Conservation (phyloP, 2,797 vertebrate genomes). For the Acanthornis magna region DNA sequence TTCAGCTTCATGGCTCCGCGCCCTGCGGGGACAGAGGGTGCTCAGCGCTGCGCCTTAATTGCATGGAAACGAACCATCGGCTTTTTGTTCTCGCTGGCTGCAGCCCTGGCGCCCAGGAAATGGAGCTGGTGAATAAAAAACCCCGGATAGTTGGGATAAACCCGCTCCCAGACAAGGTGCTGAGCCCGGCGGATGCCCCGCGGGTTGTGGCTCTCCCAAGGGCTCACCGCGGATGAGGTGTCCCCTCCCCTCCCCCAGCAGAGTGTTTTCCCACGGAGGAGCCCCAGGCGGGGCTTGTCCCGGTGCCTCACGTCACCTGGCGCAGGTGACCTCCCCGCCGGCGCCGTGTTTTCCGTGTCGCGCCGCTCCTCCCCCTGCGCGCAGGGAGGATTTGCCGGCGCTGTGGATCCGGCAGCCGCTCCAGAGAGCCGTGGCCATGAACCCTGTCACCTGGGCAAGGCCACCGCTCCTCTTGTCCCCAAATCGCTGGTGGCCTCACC, state of each 20-base stretch:
- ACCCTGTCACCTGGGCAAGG: not conserved
- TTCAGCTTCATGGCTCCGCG: conserved; percentile 89
- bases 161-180: not conserved
- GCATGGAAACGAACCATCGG: rapidly evolving
- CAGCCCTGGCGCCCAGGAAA: not conserved
- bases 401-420: not conserved
- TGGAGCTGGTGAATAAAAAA: not conserved
- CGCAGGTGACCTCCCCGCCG: not conserved
- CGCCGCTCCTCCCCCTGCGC: not conserved
- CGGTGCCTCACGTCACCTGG: not conserved
- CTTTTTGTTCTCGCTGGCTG: not conserved
- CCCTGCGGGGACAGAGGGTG: not conserved
- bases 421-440: not conserved
- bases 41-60: not conserved
- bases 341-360: not conserved
- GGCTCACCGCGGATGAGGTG: not conserved
- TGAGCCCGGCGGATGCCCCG: rapidly evolving
- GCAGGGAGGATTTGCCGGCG: not conserved
- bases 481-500: not conserved
- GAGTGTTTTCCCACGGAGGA: not conserved
- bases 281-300: not conserved
- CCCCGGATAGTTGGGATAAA: rapidly evolving
- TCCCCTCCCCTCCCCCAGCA: rapidly evolving
- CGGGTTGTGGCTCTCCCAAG: rapidly evolving
- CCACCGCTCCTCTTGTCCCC: not conserved